Evolutionary conservation across 2,797 vertebrate genomes (phyloP), one percentile per base, ranked within the genome.

Genomic region (Trematomus bernacchii): DNA sequence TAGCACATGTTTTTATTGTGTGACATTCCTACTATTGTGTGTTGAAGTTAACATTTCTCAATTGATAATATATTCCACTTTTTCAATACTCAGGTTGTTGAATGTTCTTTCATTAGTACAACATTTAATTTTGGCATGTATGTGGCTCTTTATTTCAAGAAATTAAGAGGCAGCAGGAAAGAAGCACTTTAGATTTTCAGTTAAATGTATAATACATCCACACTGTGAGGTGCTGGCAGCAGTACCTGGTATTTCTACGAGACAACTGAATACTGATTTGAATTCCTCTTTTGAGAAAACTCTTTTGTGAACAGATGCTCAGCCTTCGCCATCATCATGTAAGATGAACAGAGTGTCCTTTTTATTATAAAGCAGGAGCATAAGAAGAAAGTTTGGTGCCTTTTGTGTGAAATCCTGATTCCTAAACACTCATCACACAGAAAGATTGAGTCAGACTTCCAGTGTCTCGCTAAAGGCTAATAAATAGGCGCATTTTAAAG

Each of bases 401-500:
- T 65, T 87, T 64, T 76, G 50, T 86, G 5, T 73, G 50, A 47
- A 71, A 62, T 72, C 23, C 57, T 44, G 40, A 78, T 65, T 57
- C 21, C 21, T 37, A 21, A 63, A 59, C 63, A 42, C 19, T 48
- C 48, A 59, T 71, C 48, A 30, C 43, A 68, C 8, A 63, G 40
- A 61, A 54, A 63, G 10, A 51, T 23, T 63, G 43, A 6, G 51
- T 16, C 14, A 74, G 43, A 40, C 47, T 53, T 57, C 63, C 6
- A 21, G 33, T 66, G 42, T 43, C 51, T 69, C 6, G 0, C 67
- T 68, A 27, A 52, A 60, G 30, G 48, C 8, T 73, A 40, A 77
- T 66, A 71, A 71, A 68, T 64, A 9, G 2, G 2, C 46, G 55
- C 0, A 2, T 64, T 67, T 47, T 57, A 33, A 68, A 53, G 61